Base-by-base conservation (phyloP, 2,888 invertebrate species). In the Siphlonurus alternatus region DNA sequence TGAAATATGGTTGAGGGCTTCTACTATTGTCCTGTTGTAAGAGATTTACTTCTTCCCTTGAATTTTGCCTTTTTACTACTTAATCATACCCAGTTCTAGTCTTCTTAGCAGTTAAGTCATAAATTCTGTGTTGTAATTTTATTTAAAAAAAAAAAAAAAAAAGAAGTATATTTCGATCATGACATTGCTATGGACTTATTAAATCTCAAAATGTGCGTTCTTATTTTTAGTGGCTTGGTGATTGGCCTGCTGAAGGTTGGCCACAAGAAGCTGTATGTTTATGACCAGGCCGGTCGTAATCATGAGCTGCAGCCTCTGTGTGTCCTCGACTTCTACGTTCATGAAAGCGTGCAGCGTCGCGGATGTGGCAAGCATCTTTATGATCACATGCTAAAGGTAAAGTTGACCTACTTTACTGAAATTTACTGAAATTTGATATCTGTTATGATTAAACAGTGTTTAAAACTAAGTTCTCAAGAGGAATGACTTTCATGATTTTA, bases 281-380 rank as follows among this genome's bases (percentile, higher is more conserved):
- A 86, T 74, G 89, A 92, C 74, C 80, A 82, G 70, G 75, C 78
- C 64, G 86, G 86, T 19, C 77, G 79, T 61, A 85, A 88, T 69
- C 86, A 85, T 73, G 90, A 93, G 74, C 80, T 89, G 65, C 83
- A 87, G 68, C 88, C 94, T 0, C 79, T 91, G 18, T 96, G 95
- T 75, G 83, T 97, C 65, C 81, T 98, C 61, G 97, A 98, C 76
- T 97, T 98, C 78, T 98, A 89, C 76, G 84, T 98, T 23, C 83
- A 90, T 71, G 87, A 87, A 73, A 83, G 87, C 1, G 81, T 84
- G 61, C 96, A 96, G 76, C 84, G 96, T 64, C 82, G 82, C 73
- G 97, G 97, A 1, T 81, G 86, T 73, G 97, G 97, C 2, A 88
- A 85, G 71, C 76, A 80, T 66, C 79, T 98, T 18, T 96, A 92